Conservation (phyloP, 2,888 invertebrate species). For the Noctua comes region DNA sequence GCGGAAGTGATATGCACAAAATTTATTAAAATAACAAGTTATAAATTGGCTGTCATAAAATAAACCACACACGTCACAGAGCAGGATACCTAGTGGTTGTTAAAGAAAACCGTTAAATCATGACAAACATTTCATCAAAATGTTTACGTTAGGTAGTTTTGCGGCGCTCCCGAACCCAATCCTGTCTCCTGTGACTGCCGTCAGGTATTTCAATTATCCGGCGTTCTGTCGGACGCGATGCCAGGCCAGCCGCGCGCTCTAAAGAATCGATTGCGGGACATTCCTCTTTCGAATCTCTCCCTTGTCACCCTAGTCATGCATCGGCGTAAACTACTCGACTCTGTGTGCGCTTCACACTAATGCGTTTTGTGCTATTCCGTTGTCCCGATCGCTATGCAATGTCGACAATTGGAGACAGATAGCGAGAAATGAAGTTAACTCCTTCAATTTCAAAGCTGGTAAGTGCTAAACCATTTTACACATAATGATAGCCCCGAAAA, state of each 20-base stretch:
- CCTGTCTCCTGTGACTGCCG: conserved; percentile 69
- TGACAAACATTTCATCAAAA: conserved; percentile 72
- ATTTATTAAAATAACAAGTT: conserved; percentile 38
- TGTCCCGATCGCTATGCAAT: conserved; percentile 36
- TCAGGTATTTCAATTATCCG: conserved; percentile 83
- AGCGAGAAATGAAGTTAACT: conserved; percentile 20
- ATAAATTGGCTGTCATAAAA: conserved; percentile 38
- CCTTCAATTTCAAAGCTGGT: conserved; percentile 1
- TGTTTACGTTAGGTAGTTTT: conserved; percentile 72
- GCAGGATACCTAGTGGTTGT: conserved; percentile 39
- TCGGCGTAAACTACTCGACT: conserved; percentile 57
- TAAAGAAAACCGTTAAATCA: conserved; percentile 62
- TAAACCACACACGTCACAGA: conserved; percentile 34
- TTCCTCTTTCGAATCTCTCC: conserved; percentile 75
- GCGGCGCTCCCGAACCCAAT: conserved; percentile 67
- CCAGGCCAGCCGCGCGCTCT: conserved; percentile 66
- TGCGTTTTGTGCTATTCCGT: conserved; percentile 47
- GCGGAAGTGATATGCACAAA: conserved; percentile 52
- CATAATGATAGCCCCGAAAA: conserved; percentile 30
- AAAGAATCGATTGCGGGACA: conserved; percentile 79
- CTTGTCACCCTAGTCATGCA: conserved; percentile 74
- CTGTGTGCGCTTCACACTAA: conserved; percentile 65
- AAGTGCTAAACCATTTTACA: conserved; percentile 23
- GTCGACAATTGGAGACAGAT: conserved; percentile 14
- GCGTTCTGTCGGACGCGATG: conserved; percentile 68